A percentile compares a stretch with the other conserved stretches of the same genome.
phyloP scores from a whole-genome alignment of 2,888 invertebrate genomes.

The Helleia helle region DNA sequence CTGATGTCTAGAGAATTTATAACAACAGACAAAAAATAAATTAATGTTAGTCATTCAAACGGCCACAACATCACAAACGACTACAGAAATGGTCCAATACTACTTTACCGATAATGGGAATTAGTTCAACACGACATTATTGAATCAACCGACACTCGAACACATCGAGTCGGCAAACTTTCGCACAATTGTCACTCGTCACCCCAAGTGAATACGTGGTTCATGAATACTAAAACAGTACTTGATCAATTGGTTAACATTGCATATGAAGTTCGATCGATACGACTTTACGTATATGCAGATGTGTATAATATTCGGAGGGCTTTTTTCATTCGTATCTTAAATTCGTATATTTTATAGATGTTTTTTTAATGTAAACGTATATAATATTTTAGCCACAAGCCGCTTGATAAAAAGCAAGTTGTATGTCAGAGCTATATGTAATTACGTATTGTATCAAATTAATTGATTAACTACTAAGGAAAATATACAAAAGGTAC shows the following conservation, averaged over 20 bases:
- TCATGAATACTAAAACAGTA: constrained; percentile 9
- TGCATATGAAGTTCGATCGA: constrained; percentile 7
- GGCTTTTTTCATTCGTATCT: not conserved
- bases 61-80: too few relatives aligned
- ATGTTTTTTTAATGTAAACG: too few relatives aligned
- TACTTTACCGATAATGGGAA: not conserved
- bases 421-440: too few relatives aligned
- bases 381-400: too few relatives aligned
- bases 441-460: too few relatives aligned
- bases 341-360: not conserved
- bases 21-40: too few relatives aligned
- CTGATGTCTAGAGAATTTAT: too few relatives aligned
- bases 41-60: too few relatives aligned
- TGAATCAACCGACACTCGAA: not conserved
- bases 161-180: not conserved
- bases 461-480: too few relatives aligned
- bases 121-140: not conserved
- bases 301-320: not conserved
- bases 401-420: too few relatives aligned
- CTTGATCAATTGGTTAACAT: constrained; percentile 8
- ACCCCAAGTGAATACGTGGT: not conserved
- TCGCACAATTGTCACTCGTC: not conserved
- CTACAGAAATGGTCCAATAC: not conserved
- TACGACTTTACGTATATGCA: not conserved
- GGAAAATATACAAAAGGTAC: too few relatives aligned